Conservation (phyloP, 2,113 vertebrate genomes). For the Epinephelus lanceolatus region DNA sequence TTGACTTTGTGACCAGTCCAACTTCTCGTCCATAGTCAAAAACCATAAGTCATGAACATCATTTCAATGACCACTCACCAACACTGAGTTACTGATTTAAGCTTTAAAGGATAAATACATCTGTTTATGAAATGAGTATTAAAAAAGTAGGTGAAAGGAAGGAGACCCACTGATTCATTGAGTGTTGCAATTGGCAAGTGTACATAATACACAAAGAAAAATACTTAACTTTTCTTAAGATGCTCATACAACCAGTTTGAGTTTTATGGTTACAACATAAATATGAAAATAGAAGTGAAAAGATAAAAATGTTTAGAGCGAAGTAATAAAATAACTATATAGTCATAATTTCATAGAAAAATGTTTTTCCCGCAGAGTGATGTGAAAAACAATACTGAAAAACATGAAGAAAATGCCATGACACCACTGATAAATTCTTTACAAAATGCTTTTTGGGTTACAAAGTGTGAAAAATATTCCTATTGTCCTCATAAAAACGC, state of each 20-base stretch:
- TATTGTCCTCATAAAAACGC: conserved; percentile 92
- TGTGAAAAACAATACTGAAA: conserved; percentile 69
- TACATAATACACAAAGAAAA: conserved; percentile 31
- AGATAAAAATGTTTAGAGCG: conserved; percentile 63
- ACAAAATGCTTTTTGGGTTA: conserved; percentile 92
- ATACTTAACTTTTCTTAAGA: not conserved
- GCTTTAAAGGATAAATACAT: conserved; percentile 5
- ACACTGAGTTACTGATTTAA: not conserved
- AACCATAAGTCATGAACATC: not conserved
- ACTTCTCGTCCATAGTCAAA: not conserved
- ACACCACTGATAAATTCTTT: conserved; percentile 85
- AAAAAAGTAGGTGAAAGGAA: not conserved
- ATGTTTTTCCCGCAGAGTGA: conserved; percentile 50
- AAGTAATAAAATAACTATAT: conserved; percentile 77
- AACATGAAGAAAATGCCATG: conserved; percentile 74
- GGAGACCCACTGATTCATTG: not conserved
- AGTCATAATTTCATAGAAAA: conserved; percentile 74
- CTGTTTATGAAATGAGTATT: not conserved
- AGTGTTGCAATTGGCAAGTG: conserved; percentile 27
- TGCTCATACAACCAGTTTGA: conserved; percentile 45
- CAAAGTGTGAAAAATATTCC: conserved; percentile 95
- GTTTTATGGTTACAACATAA: conserved; percentile 62
- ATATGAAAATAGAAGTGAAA: conserved; percentile 75
- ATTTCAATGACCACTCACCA: not conserved
- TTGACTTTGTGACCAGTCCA: not conserved